Base-by-base conservation (phyloP, 2,113 vertebrate genomes). In the Archilochus colubris region DNA sequence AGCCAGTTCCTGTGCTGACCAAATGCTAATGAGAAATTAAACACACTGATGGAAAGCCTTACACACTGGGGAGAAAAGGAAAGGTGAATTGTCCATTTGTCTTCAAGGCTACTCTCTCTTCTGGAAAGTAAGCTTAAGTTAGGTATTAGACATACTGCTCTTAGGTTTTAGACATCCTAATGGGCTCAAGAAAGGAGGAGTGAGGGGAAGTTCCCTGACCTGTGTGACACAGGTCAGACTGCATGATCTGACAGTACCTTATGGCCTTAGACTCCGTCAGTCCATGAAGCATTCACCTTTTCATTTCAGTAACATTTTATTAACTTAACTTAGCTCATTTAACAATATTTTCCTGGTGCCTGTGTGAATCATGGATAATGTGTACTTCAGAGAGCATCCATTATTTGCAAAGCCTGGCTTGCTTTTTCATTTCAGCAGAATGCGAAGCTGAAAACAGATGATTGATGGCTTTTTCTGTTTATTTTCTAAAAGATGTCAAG, bases 401-500 rank as follows among this genome's bases (percentile, higher is more conserved):
- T 95, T 96, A 84, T 93, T 94, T 94, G 57, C 74, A 73, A 87
- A 88, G 82, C 74, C 58, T 82, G 24, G 82, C 84, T 94, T 91
- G 53, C 80, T 94, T 78, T 94, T 93, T 86, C 44, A 5, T 91
- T 95, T 88, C 61, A 7, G 68, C 86, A 89, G 79, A 74, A 96
- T 50, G n/a, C 33, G 84, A 74, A 90, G 78, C 86, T 94, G 95
- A 91, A 97, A 96, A 92, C 75, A 88, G 59, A 86, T 89, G 91
- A 95, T 78, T 88, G 95, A 92, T 95, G 90, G 94, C 95, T 95
- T 89, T 94, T 95, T 93, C 84, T 97, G 66, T 97, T 97, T 97
- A 96, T 97, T 97, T 97, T 96, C 95, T 93, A 86, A 89, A 94
- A 84, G 76, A 91, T 98, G 97, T 97, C 97, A 97, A 94, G 95